Evolutionary conservation across 2,888 invertebrate species (phyloP), one percentile per base, ranked within the genome.

Genomic region (Parnassius smintheus): DNA sequence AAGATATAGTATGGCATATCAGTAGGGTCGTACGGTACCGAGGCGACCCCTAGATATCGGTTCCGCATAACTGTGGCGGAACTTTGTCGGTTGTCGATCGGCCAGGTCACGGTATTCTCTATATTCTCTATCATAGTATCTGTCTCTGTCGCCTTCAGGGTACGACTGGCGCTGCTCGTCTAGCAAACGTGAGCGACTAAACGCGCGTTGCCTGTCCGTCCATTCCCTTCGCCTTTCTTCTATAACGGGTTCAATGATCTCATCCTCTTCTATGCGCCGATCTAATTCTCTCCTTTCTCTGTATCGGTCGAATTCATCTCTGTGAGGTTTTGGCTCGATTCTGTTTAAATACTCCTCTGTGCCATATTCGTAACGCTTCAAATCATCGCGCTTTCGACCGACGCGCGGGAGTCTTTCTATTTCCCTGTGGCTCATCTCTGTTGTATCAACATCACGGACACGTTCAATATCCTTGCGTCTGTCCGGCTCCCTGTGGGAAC

Each of bases 61-160:
- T 70, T 95, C 94, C n/a, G 94, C 95, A 72, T 94, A 95, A 75
- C 94, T 94, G 75, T 94, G 94, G 59, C 94, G 91, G 78, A 90
- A 90, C 71, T 92, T 91, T n/a, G 84, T 78, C 74, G 83, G 88
- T 67, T 86, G 88, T 44, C 91, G 71, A 11, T 91, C 91, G 2
- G 88, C 78, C 11, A 91, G 74, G 25, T 91, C 91, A 41, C 85
- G 85, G 72, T 85, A 89, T 45, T 91, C 91, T 66, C 90, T 76
- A 67, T 86, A 91, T 59, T 91, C 91, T 58, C 88, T 75, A n/a
- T 91, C 91, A 61, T 85, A 89, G 70, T 82, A 91, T 59, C 86
- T 78, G 41, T 89, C 88, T 44, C 88, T 77, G 59, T 89, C 89
- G 1, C 86, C 88, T 56, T 91, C 91, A 0, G 76, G 83, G 70